phyloP scores from a whole-genome alignment of 2,888 invertebrate species.

The Cyrtodaria siliqua region DNA sequence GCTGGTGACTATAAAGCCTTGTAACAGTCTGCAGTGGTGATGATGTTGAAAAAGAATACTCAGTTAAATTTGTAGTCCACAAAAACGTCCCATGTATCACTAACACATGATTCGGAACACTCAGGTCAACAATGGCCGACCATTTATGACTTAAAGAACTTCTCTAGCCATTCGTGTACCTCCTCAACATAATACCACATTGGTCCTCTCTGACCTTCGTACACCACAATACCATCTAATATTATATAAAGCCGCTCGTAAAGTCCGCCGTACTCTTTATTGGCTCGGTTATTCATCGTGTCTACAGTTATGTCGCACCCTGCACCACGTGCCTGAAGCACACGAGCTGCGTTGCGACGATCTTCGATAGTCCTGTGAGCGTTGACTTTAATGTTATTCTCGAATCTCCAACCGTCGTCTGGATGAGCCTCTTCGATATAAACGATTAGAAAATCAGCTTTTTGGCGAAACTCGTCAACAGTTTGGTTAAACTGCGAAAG shows the following conservation, averaged over 20 bases:
- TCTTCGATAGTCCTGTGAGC: slow-evolving; percentile 69
- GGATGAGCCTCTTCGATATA: slow-evolving; percentile 83
- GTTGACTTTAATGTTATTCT: slow-evolving; percentile 68
- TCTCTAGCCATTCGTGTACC: slow-evolving; percentile 73
- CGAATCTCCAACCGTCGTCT: slow-evolving; percentile 79
- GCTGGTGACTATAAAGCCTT: too few species aligned
- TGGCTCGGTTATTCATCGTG: slow-evolving; percentile 73
- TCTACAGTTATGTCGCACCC: slow-evolving; percentile 74
- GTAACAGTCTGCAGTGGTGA: too few species aligned
- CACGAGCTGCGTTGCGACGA: slow-evolving; percentile 70
- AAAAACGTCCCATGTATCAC: too few species aligned
- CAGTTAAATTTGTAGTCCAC: too few species aligned
- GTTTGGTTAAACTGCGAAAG: slow-evolving; percentile 73
- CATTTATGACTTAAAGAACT: slow-evolving; percentile 38
- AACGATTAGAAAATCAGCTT: slow-evolving; percentile 78
- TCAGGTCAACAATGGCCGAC: too few species aligned
- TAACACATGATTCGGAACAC: too few species aligned
- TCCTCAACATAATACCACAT: slow-evolving; percentile 72
- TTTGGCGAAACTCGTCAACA: slow-evolving; percentile 67
- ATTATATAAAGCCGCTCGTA: slow-evolving; percentile 80
- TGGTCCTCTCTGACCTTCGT: slow-evolving; percentile 75
- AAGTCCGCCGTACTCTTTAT: slow-evolving; percentile 72
- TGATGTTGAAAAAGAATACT: too few species aligned
- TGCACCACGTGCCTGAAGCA: slow-evolving; percentile 46
- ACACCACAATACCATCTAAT: slow-evolving; percentile 69